Conservation (phyloP, 2,888 invertebrate genomes). For the Mylabris sibirica region DNA sequence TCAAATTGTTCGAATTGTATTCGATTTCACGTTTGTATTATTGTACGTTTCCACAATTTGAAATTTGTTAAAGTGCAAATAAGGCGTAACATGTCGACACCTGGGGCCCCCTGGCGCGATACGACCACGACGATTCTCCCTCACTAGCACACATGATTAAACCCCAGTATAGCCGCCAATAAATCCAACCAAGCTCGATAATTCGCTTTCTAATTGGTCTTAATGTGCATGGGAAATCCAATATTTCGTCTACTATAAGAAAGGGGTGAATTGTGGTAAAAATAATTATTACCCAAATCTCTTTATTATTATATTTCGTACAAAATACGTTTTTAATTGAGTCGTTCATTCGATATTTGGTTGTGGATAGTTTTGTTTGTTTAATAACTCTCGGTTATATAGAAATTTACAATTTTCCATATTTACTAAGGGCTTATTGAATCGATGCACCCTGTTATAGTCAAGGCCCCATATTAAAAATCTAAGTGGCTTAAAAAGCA, state of each 20-base stretch:
- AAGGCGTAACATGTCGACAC: conserved; percentile 6
- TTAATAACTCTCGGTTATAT: conserved; percentile 8
- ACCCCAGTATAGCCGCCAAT: conserved; percentile 15
- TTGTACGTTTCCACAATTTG: neutral
- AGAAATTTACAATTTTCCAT: conserved; percentile 35
- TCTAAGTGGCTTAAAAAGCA: conserved; percentile 59
- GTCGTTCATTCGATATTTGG: neutral
- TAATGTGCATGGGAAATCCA: conserved; percentile 10
- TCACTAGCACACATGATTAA: conserved; percentile 3
- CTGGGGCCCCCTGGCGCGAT: neutral
- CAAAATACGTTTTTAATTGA: conserved; percentile 12
- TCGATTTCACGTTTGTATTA: neutral
- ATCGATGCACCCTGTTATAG: conserved; percentile 45
- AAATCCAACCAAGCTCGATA: conserved; percentile 20
- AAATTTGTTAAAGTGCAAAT: neutral
- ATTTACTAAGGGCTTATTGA: conserved; percentile 45
- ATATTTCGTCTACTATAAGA: neutral
- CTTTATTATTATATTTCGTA: neutral
- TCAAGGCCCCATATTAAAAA: conserved; percentile 56
- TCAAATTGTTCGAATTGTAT: neutral
- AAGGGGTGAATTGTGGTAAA: neutral
- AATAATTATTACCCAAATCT: conserved; percentile 3
- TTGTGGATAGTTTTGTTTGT: conserved; percentile 9
- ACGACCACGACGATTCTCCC: conserved; percentile 7
- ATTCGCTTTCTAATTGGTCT: conserved; percentile 6